Conservation (phyloP, 2,113 vertebrate species). For the Siniperca knerii region DNA sequence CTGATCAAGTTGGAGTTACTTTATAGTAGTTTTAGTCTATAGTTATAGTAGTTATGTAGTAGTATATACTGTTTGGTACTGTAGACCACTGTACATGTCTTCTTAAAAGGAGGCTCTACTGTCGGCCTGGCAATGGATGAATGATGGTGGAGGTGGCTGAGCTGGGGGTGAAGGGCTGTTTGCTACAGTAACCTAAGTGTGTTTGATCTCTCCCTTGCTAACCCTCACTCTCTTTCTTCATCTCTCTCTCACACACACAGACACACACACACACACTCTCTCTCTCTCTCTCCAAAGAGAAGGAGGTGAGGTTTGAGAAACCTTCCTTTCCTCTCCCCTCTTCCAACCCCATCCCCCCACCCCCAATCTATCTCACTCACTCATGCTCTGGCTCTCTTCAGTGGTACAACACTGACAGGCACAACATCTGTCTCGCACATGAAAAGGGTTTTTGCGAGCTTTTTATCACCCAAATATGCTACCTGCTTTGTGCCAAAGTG, state of each 20-base stretch:
- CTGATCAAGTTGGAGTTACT: neutral
- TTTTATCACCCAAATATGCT: conserved; percentile 69
- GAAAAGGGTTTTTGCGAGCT: conserved; percentile 49
- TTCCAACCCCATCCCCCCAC: neutral
- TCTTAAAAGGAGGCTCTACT: conserved; percentile 8
- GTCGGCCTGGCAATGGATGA: conserved; percentile 32
- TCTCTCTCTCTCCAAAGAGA: neutral
- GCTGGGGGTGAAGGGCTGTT: conserved; percentile 7
- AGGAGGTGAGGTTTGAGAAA: conserved; percentile 39
- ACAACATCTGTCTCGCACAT: conserved; percentile 80
- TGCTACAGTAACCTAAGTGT: conserved; percentile 26
- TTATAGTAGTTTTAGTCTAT: neutral
- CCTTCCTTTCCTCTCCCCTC: neutral
- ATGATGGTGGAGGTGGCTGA: conserved; percentile 44
- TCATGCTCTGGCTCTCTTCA: conserved; percentile 61
- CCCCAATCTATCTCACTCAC: conserved; percentile 47
- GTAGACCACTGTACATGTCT: neutral
- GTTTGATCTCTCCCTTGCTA: conserved; percentile 32
- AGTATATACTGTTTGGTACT: neutral
- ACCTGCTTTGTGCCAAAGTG: conserved; percentile 53
- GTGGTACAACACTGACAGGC: conserved; percentile 54
- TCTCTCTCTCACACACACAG: conserved; percentile 14
- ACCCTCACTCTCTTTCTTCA: neutral
- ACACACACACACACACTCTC: neutral
- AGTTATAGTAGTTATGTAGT: too few relatives aligned